These are phyloP conservation scores for Oxyruncus cristatus DNA, from an alignment of 2,113 vertebrate species.

Conservation along the genomic window DNA sequence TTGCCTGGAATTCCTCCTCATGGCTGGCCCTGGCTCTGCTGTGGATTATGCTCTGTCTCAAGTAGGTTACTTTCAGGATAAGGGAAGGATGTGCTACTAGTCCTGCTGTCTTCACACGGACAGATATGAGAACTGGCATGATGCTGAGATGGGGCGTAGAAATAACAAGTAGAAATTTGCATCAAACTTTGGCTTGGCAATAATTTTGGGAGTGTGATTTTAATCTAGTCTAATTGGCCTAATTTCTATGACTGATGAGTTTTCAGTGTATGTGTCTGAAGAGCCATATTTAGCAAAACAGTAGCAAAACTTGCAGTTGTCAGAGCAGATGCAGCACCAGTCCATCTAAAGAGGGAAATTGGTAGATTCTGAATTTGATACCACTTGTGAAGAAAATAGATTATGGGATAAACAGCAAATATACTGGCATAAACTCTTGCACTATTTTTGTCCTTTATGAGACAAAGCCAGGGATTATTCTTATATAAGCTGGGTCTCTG, in stretches of 20 bases:
- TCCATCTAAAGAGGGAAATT: background rate
- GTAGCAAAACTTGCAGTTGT: background rate
- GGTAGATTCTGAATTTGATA: background rate
- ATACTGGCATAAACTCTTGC: background rate
- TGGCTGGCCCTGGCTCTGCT: background rate
- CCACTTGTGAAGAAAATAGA: background rate
- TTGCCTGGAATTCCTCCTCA: background rate
- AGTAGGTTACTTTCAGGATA: background rate
- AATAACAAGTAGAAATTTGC: conserved; percentile 1
- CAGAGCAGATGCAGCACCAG: background rate
- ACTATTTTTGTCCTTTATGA: background rate
- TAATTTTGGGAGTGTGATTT: conserved; percentile 21
- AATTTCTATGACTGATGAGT: conserved; percentile 8
- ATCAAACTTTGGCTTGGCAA: background rate
- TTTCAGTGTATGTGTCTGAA: background rate
- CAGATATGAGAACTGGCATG: conserved; percentile 6
- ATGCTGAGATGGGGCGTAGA: background rate
- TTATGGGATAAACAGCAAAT: background rate
- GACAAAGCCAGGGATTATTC: background rate
- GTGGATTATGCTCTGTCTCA: background rate
- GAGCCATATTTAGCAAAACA: background rate
- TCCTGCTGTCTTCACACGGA: background rate
- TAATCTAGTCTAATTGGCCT: conserved; percentile 10
- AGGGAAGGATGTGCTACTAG: background rate
- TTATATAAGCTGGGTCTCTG: background rate